Conservation (phyloP, 2,888 invertebrate species). For the Agrochola lota region DNA sequence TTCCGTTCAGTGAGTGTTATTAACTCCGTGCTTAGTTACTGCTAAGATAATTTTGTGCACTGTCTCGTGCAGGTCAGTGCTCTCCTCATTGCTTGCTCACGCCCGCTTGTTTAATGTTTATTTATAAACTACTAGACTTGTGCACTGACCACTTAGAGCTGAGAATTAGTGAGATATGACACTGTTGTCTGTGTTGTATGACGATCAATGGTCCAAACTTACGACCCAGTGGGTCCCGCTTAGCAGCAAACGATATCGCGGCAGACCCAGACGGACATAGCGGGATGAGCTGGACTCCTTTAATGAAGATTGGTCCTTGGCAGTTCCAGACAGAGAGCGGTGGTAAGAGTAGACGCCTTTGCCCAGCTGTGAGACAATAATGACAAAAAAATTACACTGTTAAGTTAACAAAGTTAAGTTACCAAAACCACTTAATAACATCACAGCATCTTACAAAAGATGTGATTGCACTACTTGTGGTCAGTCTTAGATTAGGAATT, state of each 20-base stretch:
- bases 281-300: no score
- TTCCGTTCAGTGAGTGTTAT: slow-evolving; percentile 46
- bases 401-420: neutral
- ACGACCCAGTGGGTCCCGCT: no score
- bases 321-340: no score
- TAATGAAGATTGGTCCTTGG: no score
- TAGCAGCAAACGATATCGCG: no score
- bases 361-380: no score
- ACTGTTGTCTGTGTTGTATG: neutral
- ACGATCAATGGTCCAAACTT: no score
- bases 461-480: slow-evolving; percentile 16
- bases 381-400: neutral
- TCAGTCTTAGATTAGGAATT: neutral
- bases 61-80: slow-evolving; percentile 49
- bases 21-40: slow-evolving; percentile 19
- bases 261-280: no score
- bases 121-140: slow-evolving; percentile 55
- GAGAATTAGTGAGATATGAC: slow-evolving; percentile 16
- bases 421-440: neutral
- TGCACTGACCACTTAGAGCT: slow-evolving; percentile 17
- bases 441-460: neutral
- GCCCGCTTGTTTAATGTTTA: slow-evolving; percentile 55
- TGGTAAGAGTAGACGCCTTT: no score
- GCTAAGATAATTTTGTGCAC: slow-evolving; percentile 54
- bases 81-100: slow-evolving; percentile 33